Evolutionary conservation across 1,140 invertebrate species (phyloP).

Genomic region (Phortica variegata): DNA sequence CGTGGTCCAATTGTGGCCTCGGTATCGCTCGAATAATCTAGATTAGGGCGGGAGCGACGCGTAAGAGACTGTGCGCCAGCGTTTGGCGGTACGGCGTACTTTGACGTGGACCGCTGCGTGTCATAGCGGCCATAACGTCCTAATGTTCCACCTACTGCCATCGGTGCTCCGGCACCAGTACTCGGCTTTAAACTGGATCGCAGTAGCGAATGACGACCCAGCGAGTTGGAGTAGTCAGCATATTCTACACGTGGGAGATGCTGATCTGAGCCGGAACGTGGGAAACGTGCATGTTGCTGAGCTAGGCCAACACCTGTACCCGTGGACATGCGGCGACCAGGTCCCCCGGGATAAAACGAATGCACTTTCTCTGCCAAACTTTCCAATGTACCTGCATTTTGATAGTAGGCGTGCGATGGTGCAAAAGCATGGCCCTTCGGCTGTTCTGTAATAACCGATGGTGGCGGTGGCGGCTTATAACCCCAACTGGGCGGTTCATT

Average conservation of each 20-base stretch:
- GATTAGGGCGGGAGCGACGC: conserved; percentile 69
- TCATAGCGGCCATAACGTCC: conserved; percentile 55
- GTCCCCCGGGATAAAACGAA: conserved; percentile 73
- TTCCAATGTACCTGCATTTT: conserved; percentile 77
- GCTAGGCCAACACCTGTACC: conserved; percentile 56
- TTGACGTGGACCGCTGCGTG: conserved; percentile 39
- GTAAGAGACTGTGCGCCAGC: conserved; percentile 61
- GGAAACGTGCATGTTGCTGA: conserved; percentile 60
- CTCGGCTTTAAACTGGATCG: conserved; percentile 75
- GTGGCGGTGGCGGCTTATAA: conserved; percentile 69
- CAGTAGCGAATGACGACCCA: conserved; percentile 72
- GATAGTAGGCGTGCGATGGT: conserved; percentile 76
- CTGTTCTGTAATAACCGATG: conserved; percentile 85
- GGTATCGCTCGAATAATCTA: conserved; percentile 92
- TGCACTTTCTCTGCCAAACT: conserved; percentile 88
- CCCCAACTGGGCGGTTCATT: conserved; percentile 58
- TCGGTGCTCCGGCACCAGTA: conserved; percentile 37
- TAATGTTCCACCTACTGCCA: conserved; percentile 52
- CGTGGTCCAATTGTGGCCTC: conserved; percentile 81
- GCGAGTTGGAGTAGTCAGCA: conserved; percentile 66
- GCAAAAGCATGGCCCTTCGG: conserved; percentile 82
- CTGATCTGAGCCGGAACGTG: conserved; percentile 81
- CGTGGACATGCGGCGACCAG: conserved; percentile 63
- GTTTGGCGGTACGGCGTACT: conserved; percentile 44
- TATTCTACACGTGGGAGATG: conserved; percentile 81